Evolutionary conservation across 92 coral and sea anemone species (phyloP).

Genomic region (Bergia sp.): DNA sequence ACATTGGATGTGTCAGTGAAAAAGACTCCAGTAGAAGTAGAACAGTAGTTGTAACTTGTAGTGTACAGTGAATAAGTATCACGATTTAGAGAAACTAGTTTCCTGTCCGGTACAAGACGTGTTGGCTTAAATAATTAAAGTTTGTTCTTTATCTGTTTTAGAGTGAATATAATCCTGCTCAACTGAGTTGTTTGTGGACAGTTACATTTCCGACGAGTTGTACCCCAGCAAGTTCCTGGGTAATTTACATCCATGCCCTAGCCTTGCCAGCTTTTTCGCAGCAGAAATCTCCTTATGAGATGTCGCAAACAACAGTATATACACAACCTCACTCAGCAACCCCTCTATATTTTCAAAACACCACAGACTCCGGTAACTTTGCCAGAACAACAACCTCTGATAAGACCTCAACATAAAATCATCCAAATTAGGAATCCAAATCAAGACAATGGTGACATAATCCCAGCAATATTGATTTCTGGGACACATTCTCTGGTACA

Average conservation of each 20-base stretch:
- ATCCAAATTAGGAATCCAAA: constrained; percentile 84
- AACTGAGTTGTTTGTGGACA: constrained; percentile 30
- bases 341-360: constrained; percentile 34
- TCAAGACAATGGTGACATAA: constrained; percentile 80
- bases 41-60: no score
- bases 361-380: constrained; percentile 34
- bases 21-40: no score
- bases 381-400: constrained; percentile 42
- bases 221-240: constrained; percentile 41
- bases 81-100: no score
- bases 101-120: no score
- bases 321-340: constrained; percentile 39
- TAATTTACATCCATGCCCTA: constrained; percentile 44
- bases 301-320: constrained; percentile 34
- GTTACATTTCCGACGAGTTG: constrained; percentile 36
- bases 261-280: constrained; percentile 44
- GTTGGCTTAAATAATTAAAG: no score
- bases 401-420: constrained; percentile 64
- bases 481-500: constrained; percentile 20
- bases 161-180: constrained; percentile 38
- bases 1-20: no score
- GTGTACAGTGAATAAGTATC: no score
- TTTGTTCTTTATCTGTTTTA: neutral
- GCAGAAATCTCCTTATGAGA: constrained; percentile 42
- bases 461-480: neutral